Evolutionary conservation across 2,888 invertebrate species (phyloP).

Genomic region (Drosophila sordidapex): DNA sequence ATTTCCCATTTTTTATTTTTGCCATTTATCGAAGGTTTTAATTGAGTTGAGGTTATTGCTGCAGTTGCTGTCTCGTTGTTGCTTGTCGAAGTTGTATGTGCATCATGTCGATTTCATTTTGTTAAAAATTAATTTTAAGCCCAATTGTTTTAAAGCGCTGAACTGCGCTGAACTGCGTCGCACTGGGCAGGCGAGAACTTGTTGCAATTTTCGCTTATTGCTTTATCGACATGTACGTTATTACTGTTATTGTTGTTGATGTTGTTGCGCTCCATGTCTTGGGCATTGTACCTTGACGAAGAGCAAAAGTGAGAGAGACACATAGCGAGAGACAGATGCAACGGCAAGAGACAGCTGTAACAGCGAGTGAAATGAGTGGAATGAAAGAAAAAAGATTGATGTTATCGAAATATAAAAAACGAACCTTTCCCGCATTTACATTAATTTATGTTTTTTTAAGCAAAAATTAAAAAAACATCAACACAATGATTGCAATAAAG

Average conservation of each 20-base stretch:
- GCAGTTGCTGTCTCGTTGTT: conserved; percentile 14
- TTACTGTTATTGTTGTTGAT: not conserved
- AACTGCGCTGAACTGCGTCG: conserved; percentile 19
- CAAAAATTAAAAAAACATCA: conserved; percentile 1
- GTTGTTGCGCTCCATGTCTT: conserved; percentile 37
- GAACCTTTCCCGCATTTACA: conserved; percentile 44
- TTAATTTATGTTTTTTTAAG: conserved; percentile 53
- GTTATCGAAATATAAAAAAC: conserved; percentile 41
- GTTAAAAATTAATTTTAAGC: conserved; percentile 69
- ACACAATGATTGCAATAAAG: conserved; percentile 33
- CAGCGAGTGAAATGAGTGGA: conserved; percentile 3
- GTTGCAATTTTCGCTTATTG: conserved; percentile 75
- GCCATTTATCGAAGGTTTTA: conserved; percentile 60
- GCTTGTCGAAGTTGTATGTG: conserved; percentile 30
- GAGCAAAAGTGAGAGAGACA: conserved; percentile 2
- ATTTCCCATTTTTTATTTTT: conserved; percentile 37
- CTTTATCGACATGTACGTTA: conserved; percentile 64
- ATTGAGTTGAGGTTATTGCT: conserved; percentile 66
- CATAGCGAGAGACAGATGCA: not conserved
- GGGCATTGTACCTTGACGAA: conserved; percentile 38
- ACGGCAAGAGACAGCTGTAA: not conserved
- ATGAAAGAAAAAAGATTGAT: conserved; percentile 47
- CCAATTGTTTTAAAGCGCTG: conserved; percentile 62
- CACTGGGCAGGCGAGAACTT: conserved; percentile 55
- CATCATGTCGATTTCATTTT: conserved; percentile 58